Conservation (phyloP, 2,113 vertebrate genomes). For the Daubentonia madagascariensis region DNA sequence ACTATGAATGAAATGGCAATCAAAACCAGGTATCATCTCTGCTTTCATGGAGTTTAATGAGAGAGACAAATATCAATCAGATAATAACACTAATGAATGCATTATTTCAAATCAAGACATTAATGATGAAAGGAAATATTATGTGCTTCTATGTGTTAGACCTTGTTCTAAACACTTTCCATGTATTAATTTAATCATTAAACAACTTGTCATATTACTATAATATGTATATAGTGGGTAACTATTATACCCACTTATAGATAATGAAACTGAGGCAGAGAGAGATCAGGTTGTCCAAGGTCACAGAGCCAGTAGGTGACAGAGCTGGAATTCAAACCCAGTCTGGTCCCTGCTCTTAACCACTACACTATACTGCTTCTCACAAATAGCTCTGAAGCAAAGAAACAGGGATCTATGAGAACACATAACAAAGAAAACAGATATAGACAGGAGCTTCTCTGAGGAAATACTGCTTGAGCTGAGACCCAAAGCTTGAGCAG, state of each 20-base stretch:
- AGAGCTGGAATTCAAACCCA: neutral
- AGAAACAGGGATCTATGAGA: neutral
- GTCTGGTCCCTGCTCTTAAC: neutral
- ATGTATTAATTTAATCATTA: neutral
- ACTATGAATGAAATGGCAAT: neutral
- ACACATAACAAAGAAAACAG: neutral
- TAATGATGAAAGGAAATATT: slow-evolving; percentile 7
- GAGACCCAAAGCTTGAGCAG: neutral
- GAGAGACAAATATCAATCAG: neutral
- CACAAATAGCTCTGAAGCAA: neutral
- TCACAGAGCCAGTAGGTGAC: neutral
- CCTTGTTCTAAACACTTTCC: neutral
- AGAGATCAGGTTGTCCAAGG: neutral
- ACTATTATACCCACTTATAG: neutral
- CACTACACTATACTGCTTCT: neutral
- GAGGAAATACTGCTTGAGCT: neutral
- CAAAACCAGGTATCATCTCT: neutral
- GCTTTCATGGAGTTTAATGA: neutral
- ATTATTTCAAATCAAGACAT: neutral
- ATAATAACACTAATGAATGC: neutral
- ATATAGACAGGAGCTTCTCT: neutral
- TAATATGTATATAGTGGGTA: neutral
- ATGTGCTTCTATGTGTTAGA: neutral
- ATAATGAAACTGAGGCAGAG: neutral
- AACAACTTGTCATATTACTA: neutral